These are phyloP conservation scores for Trilocha varians DNA, from an alignment of 2,888 invertebrate species.

Conservation along the genomic window DNA sequence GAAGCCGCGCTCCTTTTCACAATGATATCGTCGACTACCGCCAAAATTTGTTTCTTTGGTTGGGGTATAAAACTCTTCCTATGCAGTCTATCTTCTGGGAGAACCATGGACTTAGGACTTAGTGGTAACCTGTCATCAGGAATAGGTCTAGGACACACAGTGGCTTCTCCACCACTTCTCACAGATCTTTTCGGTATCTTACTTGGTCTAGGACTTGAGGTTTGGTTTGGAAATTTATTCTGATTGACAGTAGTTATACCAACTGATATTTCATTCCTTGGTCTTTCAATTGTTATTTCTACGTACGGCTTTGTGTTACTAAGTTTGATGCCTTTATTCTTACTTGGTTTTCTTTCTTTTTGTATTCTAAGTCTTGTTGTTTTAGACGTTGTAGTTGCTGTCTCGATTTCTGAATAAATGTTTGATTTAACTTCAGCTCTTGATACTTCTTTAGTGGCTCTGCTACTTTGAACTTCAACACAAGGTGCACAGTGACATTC, in stretches of 20 bases:
- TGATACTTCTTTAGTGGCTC: not conserved
- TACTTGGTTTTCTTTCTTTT: slow-evolving; percentile 2
- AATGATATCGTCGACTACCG: slow-evolving; percentile 22
- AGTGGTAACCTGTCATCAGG: too few species aligned
- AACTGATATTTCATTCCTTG: slow-evolving; percentile 18
- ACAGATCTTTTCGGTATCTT: slow-evolving; percentile 30
- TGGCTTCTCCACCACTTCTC: slow-evolving; percentile 7
- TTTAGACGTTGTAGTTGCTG: not conserved
- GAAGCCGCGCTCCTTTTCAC: slow-evolving; percentile 8
- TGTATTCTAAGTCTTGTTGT: not conserved
- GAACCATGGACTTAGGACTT: not conserved
- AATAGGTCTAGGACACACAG: slow-evolving; percentile 1
- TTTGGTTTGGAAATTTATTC: slow-evolving; percentile 4
- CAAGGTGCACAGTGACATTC: not conserved
- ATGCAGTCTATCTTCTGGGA: not conserved
- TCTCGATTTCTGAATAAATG: slow-evolving; percentile 1
- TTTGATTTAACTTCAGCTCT: not conserved
- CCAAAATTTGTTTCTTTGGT: slow-evolving; percentile 12
- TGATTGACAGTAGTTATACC: slow-evolving; percentile 7
- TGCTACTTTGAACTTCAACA: not conserved
- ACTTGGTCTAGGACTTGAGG: slow-evolving; percentile 22
- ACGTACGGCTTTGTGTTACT: slow-evolving; percentile 18
- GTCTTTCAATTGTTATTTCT: slow-evolving; percentile 33
- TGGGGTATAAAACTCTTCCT: slow-evolving; percentile 28
- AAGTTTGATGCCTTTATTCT: slow-evolving; percentile 9